Base-by-base conservation (phyloP, 2,888 invertebrate species). In the Hydroisotoma schaefferi region DNA sequence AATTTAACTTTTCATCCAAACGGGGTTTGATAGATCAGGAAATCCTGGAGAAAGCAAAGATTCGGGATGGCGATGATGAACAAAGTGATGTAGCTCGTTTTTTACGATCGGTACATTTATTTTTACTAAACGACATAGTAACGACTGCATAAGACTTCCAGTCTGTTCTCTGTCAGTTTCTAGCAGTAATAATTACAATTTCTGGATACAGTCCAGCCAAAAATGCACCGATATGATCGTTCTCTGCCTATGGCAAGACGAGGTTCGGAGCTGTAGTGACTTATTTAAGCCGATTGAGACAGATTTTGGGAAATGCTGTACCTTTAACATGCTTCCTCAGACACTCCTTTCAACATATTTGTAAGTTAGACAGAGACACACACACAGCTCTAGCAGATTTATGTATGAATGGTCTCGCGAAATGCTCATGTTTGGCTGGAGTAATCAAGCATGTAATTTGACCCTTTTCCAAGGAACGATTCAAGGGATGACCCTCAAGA, bases 261-360 rank as follows among this genome's bases (percentile, higher is more conserved):
- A 78, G 12, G 71, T 70, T 0, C 80, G 82, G 71, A 80, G 81
- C 52, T 90, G 90, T 73, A 80, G 83, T 10, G 80, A 84, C 53
- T 77, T 87, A 57, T 90, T 90, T 76, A 87, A 86, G 75, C 85
- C 87, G 0, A 84, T 87, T 52, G 78, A 90, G 60, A 90, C 90
- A 0, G 90, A 91, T 72, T 90, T 90, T 75, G 90, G 90, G 0
- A 80, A 90, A 2, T 91, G 90, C 27, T 62, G 62, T 22, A 38
- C 27, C 5, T 62, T 58, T 37, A 62, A 62, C 20, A 62, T 57
- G 48, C 33, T 62, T 8, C 62, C 62, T 15, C 57, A 23, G 10
- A 55, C 58, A 23, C 37, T 62, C 22, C 29, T 62, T 5, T 51
- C 58, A 3, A 58, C 26, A 33, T 55, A 55, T 37, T 23, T 62